Conservation (phyloP, 1,140 invertebrate genomes). For the Bombus affinis region DNA sequence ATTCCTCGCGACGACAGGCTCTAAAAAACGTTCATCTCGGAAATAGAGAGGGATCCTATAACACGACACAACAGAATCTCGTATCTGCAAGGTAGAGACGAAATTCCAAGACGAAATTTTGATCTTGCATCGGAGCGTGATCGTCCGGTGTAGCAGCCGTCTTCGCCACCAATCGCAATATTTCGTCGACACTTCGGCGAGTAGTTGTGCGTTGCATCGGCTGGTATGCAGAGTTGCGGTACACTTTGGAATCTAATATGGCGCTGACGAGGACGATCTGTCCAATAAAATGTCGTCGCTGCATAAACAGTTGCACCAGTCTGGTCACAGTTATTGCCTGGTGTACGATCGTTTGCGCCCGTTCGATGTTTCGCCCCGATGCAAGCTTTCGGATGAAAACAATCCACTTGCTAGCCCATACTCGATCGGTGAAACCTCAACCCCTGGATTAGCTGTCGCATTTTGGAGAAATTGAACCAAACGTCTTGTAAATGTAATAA, state of each 20-base stretch:
- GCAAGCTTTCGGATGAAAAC: background rate
- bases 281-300: conserved; percentile 70
- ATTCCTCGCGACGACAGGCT: too few species aligned
- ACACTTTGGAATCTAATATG: conserved; percentile 72
- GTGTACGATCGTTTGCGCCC: conserved; percentile 28
- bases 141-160: conserved; percentile 33
- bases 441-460: background rate
- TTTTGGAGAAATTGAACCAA: background rate
- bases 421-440: conserved; percentile 1
- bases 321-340: conserved; percentile 49
- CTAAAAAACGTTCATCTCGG: background rate
- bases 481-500: background rate
- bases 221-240: conserved; percentile 60
- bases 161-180: conserved; percentile 66
- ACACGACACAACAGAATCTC: background rate
- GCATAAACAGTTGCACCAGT: conserved; percentile 60
- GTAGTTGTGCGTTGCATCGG: conserved; percentile 37
- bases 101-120: conserved; percentile 33
- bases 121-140: conserved; percentile 39
- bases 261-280: conserved; percentile 65
- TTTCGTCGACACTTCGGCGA: conserved; percentile 60
- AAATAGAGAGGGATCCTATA: background rate
- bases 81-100: background rate
- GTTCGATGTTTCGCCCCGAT: background rate
- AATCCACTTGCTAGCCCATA: too few species aligned